Evolutionary conservation across 2,888 invertebrate genomes (phyloP), one percentile per base, ranked within the genome.

Genomic region (Ptilodon capucinus): DNA sequence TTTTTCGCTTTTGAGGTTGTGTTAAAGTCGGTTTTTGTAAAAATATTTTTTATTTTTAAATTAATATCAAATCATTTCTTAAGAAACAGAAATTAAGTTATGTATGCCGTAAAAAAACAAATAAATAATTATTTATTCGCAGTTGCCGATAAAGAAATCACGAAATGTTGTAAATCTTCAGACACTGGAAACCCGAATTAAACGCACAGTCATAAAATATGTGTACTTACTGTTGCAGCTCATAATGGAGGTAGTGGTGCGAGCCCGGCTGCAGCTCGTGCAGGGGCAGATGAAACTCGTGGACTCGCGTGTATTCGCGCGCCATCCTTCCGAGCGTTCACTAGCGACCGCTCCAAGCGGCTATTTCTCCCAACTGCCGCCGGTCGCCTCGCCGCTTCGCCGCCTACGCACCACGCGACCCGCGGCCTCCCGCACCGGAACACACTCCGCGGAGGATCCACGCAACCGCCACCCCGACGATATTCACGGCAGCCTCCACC

Each of bases 211-310:
- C 28, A 8, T 8, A 4, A 14, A 16, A 34, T 14, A 21, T 28
- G 32, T 17, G 44, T 67, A 82, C 84, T 84, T 60, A 84, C 84
- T 68, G 73, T 9, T 63, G 55, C 43, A 74, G 35, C 2, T 76
- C 76, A 64, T 72, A 81, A 13, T 57, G 61, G 32, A 73, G 66
- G 49, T 70, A 76, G 30, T 64, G 64, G 7, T 64, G 63, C 8
- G 68, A 38, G 6, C 76, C 61, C 9, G 71, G 73, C 51, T 79
- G 79, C 58, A 81, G 42, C 16, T 83, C 84, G 46, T 79, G 79
- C 50, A 80, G 51, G 17, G 76, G 77, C 48, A 79, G 14, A 58
- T 76, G 84, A 55, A 63, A 78, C 16, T 80, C 81, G 46, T 79
- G 81, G n/a, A 74, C 65, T 4, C 76, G 76, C 48, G 71, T 49